Evolutionary conservation across 2,888 invertebrate genomes (phyloP).

Genomic region (Drosophila sordidapex): DNA sequence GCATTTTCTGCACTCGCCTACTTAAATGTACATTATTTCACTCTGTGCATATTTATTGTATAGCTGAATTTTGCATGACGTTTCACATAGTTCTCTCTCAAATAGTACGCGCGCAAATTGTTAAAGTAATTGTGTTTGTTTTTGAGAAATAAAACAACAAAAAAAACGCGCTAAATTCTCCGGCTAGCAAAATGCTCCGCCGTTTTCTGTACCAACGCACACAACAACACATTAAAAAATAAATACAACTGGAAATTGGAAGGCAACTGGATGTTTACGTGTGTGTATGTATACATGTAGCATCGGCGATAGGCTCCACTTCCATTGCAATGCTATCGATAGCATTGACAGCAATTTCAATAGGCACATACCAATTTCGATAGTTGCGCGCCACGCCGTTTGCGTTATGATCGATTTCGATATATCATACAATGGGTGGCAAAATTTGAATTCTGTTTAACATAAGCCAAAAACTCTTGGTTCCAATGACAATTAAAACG

Average conservation of each 20-base stretch:
- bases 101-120: constrained; percentile 26
- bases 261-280: constrained; percentile 53
- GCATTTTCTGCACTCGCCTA: constrained; percentile 19
- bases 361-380: constrained; percentile 6
- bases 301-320: constrained; percentile 40
- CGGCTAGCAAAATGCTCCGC: constrained; percentile 62
- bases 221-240: constrained; percentile 79
- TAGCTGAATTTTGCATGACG: constrained; percentile 14
- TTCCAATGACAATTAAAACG: not conserved
- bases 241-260: constrained; percentile 78
- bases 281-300: constrained; percentile 63
- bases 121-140: constrained; percentile 6
- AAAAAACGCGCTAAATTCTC: constrained; percentile 74
- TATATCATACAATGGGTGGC: not conserved
- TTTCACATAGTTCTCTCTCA: constrained; percentile 29
- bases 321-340: constrained; percentile 40
- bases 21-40: constrained; percentile 19
- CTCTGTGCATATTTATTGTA: constrained; percentile 22
- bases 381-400: constrained; percentile 8
- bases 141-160: constrained; percentile 9
- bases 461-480: not conserved
- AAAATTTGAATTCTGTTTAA: not conserved
- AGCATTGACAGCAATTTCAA: constrained; percentile 53
- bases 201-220: constrained; percentile 69
- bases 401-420: constrained; percentile 6